Evolutionary conservation across 1,140 invertebrate species (phyloP), one percentile per base, ranked within the genome.

Genomic region (Drosophila rufa): DNA sequence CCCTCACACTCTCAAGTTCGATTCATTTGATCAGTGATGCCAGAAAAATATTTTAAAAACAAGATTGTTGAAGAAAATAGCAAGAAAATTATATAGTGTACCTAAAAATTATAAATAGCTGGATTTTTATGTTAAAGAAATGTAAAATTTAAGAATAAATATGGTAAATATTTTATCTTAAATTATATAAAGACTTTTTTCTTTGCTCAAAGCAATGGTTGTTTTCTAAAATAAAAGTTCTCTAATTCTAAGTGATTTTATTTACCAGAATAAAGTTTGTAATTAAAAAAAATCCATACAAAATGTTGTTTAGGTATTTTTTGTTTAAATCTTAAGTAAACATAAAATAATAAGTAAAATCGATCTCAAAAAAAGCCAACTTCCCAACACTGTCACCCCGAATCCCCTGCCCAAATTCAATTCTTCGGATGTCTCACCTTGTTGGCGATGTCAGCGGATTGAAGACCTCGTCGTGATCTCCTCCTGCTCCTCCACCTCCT

Each of bases 391-490:
- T 40, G 4, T 19, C 46, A 48, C 50, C 17, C 19, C 43, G 17
- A n/a, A 4, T 12, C 48, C 62, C 27, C 33, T 11, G 33, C 59
- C 61, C 38, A 36, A 43, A n/a, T 27, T 42, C 12, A 27, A 68
- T 68, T 67, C 47, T 27, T 33, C 17, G 69, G 55, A 71, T 62
- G 27, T 66, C 85, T 92, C 81, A 92, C 91, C 91, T 92, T 91
- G 85, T 66, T 73, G 76, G 77, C 51, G 82, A 75, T 79, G 75
- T 65, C 62, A 79, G 56, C 47, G 76, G 53, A 79, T 91, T 91
- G 67, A 92, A 92, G 68, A 91, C 86, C 51, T 92, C 91, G 75
- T 92, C 91, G 55, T 85, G 81, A 12, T 90, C 85, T 4, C 47
- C 56, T 22, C 42, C 65, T 8, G 57, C 79, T n/a, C 30, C 51